A percentile compares a stretch with the other conserved stretches of the same genome.
phyloP scores from a whole-genome alignment of 2,797 vertebrate genomes.

The Craterocephalus amniculus region DNA sequence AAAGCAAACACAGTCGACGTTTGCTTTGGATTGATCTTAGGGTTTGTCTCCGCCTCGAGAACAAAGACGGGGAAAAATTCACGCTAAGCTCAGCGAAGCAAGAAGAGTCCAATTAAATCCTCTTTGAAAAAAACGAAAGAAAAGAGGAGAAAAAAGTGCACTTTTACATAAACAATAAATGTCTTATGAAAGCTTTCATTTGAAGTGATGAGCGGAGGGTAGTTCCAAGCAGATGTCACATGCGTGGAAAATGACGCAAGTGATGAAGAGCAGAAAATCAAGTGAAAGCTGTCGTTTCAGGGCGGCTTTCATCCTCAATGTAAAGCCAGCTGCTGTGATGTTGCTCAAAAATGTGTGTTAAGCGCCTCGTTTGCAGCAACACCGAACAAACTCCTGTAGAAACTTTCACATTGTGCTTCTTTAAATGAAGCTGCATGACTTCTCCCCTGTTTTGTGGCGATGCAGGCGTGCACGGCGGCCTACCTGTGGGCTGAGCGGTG shows the following conservation, averaged over 20 bases:
- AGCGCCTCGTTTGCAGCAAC: not conserved
- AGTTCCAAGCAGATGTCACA: conserved; percentile 25
- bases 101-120: conserved; percentile 67
- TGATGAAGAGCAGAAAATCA: conserved; percentile 7
- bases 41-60: conserved; percentile 57
- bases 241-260: conserved; percentile 20
- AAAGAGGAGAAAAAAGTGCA: not conserved
- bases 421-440: not conserved
- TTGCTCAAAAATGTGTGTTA: no score
- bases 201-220: conserved; percentile 42
- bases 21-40: conserved; percentile 73
- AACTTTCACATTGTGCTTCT: not conserved
- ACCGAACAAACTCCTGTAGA: not conserved
- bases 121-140: conserved; percentile 26
- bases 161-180: conserved; percentile 49
- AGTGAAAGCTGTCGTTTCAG: not conserved
- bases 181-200: conserved; percentile 43
- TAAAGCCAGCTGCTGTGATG: not conserved
- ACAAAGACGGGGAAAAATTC: conserved; percentile 58
- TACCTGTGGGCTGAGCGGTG: conserved; percentile 72
- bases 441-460: not conserved
- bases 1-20: conserved; percentile 67
- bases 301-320: not conserved
- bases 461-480: no score
- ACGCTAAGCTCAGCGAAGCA: conserved; percentile 56